Percentiles rank a stretch among this genome's conserved stretches.
Evolutionary conservation across 2,888 invertebrate genomes (phyloP).

Genomic region (Rhogogaster chlorosoma): DNA sequence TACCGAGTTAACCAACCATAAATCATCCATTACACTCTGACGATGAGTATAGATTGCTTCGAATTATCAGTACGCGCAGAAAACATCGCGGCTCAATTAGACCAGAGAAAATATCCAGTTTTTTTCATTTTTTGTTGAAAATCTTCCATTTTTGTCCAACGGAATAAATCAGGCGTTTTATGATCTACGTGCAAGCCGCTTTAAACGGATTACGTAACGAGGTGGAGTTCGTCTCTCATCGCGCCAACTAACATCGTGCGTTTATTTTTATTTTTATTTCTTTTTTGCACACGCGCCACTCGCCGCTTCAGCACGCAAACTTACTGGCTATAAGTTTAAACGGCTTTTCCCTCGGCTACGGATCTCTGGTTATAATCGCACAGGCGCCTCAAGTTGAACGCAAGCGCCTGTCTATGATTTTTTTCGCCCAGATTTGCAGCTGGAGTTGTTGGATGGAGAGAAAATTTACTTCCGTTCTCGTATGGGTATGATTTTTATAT

Average conservation of each 20-base stretch:
- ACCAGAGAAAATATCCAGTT: neutral
- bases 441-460: no score
- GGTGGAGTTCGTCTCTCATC: constrained; percentile 4
- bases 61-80: neutral
- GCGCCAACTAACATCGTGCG: neutral
- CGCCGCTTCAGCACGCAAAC: neutral
- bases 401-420: neutral
- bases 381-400: neutral
- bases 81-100: neutral
- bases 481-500: neutral
- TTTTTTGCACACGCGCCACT: neutral
- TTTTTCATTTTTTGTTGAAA: neutral
- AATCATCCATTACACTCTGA: neutral
- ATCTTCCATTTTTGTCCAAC: no score
- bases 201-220: constrained; percentile 3
- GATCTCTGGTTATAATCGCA: neutral
- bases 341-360: neutral
- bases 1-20: neutral
- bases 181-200: neutral
- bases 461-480: neutral
- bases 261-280: neutral
- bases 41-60: neutral
- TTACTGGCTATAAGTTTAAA: constrained; percentile 18
- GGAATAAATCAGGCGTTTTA: no score
- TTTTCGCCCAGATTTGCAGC: neutral